phyloP scores from a whole-genome alignment of 64 coral and sea anemone species.

The Actinia equina region DNA sequence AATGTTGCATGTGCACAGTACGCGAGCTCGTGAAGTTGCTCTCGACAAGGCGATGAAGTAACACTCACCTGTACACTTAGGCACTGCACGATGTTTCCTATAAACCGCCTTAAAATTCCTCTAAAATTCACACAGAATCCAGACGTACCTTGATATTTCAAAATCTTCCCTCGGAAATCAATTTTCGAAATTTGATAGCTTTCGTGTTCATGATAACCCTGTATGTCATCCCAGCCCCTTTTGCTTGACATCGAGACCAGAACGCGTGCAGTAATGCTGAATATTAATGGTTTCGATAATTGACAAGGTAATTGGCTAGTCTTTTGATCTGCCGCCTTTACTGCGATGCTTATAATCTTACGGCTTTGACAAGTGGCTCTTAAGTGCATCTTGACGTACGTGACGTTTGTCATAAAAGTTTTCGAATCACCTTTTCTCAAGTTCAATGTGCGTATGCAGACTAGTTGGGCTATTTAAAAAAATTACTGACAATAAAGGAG shows the following conservation, averaged over 20 bases:
- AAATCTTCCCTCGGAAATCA: not conserved
- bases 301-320: not conserved
- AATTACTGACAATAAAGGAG: too few species aligned
- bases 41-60: too few species aligned
- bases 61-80: too few species aligned
- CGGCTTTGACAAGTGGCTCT: too few species aligned
- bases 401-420: too few species aligned
- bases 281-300: not conserved
- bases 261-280: not conserved
- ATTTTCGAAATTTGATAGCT: not conserved
- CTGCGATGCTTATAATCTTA: too few species aligned
- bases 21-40: too few species aligned
- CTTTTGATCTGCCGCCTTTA: not conserved
- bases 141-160: not conserved
- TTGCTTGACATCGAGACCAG: not conserved
- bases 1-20: not conserved
- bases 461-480: too few species aligned
- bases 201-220: not conserved
- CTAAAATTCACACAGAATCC: not conserved
- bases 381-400: too few species aligned
- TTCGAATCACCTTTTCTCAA: too few species aligned
- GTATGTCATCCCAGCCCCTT: not conserved
- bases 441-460: too few species aligned
- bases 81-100: too few species aligned
- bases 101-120: not conserved